Evolutionary conservation across 2,113 vertebrate species (phyloP).

Genomic region (Saccopteryx leptura): DNA sequence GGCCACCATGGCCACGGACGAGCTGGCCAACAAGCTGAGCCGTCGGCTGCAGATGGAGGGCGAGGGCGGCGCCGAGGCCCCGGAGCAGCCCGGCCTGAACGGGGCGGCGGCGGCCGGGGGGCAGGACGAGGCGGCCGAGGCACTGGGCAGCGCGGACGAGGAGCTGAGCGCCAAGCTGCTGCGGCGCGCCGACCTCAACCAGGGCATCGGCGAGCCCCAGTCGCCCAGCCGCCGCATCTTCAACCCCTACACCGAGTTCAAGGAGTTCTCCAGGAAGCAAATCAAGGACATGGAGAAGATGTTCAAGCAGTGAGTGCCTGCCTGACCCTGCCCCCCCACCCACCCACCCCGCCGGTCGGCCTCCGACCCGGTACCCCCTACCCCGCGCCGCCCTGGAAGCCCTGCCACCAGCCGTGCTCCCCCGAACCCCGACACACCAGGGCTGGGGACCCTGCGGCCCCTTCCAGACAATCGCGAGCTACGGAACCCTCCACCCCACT

Average conservation of each 20-base stretch:
- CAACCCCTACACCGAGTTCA: constrained; percentile 97
- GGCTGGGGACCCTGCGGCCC: not conserved
- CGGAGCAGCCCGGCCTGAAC: constrained; percentile 87
- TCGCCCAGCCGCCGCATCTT: constrained; percentile 93
- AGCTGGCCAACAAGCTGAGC: constrained; percentile 92
- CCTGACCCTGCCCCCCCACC: not conserved
- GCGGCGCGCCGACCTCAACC: constrained; percentile 92
- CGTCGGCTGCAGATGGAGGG: constrained; percentile 92
- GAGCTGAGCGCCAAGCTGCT: constrained; percentile 92
- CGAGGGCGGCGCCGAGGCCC: constrained; percentile 84
- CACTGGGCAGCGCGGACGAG: constrained; percentile 87
- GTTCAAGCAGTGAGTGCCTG: constrained; percentile 94
- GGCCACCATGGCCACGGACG: constrained; percentile 93
- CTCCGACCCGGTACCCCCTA: not conserved
- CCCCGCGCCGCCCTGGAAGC: not conserved
- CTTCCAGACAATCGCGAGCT: constrained; percentile 9
- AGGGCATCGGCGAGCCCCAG: constrained; percentile 88
- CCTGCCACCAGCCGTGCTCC: not conserved
- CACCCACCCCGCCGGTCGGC: not conserved
- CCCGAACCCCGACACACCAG: not conserved
- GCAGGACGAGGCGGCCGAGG: constrained; percentile 80
- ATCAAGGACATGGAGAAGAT: constrained; percentile 98
- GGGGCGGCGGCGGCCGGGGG: constrained; percentile 87
- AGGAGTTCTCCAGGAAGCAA: constrained; percentile 96
- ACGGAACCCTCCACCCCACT: not conserved